These are phyloP conservation scores for Meganola albula DNA, from an alignment of 2,888 invertebrate species.

Conservation along the genomic window DNA sequence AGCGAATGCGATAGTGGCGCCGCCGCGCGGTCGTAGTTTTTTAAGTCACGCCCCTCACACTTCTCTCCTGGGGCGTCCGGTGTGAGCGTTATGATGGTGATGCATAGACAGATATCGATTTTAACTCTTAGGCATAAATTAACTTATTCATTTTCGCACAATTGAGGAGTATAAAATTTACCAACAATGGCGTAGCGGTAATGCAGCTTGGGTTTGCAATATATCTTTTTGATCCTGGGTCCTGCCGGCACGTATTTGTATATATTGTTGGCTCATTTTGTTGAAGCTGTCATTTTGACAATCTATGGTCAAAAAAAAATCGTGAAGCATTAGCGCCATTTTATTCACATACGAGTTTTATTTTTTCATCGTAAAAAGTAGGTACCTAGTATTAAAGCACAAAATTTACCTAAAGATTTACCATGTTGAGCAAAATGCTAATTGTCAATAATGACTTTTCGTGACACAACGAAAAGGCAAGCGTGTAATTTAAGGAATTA, in stretches of 20 bases:
- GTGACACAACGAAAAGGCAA: background rate
- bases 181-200: too few species aligned
- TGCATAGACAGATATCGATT: background rate
- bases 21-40: background rate
- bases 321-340: too few species aligned
- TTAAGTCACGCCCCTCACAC: background rate
- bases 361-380: too few species aligned
- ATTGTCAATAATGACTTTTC: background rate
- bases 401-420: too few species aligned
- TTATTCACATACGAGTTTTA: too few species aligned
- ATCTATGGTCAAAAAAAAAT: too few species aligned
- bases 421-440: background rate
- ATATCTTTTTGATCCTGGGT: too few species aligned
- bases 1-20: background rate
- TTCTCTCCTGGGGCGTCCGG: too few species aligned
- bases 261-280: background rate
- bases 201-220: too few species aligned
- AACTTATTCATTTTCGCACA: background rate
- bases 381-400: too few species aligned
- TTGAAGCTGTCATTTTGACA: background rate
- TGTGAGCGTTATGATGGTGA: background rate
- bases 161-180: background rate
- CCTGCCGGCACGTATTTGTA: background rate
- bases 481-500: slow-evolving; percentile 8
- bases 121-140: background rate